Conservation (phyloP, 1,140 invertebrate species). For the Drosophila bipectinata region DNA sequence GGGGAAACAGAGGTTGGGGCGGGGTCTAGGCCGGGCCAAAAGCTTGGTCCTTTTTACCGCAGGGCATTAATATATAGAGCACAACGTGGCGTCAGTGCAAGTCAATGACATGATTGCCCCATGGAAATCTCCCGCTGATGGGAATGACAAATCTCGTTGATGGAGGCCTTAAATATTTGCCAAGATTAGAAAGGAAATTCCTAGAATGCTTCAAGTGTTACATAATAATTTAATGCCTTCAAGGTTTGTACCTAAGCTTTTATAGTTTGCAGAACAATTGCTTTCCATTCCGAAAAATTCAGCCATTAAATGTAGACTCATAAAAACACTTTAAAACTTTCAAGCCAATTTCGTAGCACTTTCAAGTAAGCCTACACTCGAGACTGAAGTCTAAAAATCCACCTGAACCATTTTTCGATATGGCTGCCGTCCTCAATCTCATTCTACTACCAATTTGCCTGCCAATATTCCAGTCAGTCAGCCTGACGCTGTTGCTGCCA, state of each 20-base stretch:
- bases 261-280: background rate
- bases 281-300: background rate
- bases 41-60: slow-evolving; percentile 39
- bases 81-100: slow-evolving; percentile 52
- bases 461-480: slow-evolving; percentile 19
- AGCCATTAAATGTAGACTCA: too few species aligned
- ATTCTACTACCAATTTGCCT: slow-evolving; percentile 5
- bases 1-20: background rate
- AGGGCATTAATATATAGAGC: slow-evolving; percentile 74
- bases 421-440: slow-evolving; percentile 1
- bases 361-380: slow-evolving; percentile 3
- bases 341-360: slow-evolving; percentile 18
- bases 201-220: background rate
- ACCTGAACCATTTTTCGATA: slow-evolving; percentile 23
- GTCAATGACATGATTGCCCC: slow-evolving; percentile 43
- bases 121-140: slow-evolving; percentile 37
- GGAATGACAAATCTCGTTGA: slow-evolving; percentile 29
- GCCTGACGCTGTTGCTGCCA: slow-evolving; percentile 20
- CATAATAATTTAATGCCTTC: background rate
- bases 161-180: slow-evolving; percentile 14
- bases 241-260: background rate
- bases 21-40: background rate
- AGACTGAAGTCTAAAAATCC: background rate
- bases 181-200: background rate
- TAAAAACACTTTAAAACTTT: slow-evolving; percentile 13